Evolutionary conservation across 2,797 vertebrate genomes (phyloP).

Genomic region (Lates japonicus): DNA sequence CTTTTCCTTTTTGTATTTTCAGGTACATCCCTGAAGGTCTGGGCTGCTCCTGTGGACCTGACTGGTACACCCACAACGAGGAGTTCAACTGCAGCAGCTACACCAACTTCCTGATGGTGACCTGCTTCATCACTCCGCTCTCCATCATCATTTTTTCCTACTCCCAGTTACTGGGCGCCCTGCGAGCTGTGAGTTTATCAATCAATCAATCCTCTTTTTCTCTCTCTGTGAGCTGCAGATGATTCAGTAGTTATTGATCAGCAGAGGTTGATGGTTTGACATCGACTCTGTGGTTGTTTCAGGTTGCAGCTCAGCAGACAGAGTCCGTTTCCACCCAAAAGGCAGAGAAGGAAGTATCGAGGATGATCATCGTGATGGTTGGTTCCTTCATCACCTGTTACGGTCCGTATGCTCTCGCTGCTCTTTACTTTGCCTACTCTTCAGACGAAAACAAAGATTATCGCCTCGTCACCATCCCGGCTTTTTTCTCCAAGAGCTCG

Average conservation of each 20-base stretch:
- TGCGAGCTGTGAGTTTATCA: slow-evolving; percentile 54
- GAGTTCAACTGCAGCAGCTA: slow-evolving; percentile 86
- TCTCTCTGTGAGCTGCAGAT: no score
- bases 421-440: slow-evolving; percentile 60
- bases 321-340: slow-evolving; percentile 82
- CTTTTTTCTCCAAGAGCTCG: slow-evolving; percentile 78
- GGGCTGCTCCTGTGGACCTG: slow-evolving; percentile 89
- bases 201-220: background rate
- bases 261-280: no score
- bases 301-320: slow-evolving; percentile 79
- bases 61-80: slow-evolving; percentile 89
- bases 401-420: slow-evolving; percentile 59
- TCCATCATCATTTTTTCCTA: slow-evolving; percentile 66
- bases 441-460: slow-evolving; percentile 66
- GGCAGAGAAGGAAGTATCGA: slow-evolving; percentile 79
- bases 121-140: slow-evolving; percentile 77
- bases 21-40: slow-evolving; percentile 89
- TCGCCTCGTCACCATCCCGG: slow-evolving; percentile 71
- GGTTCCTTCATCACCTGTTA: slow-evolving; percentile 73
- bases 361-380: slow-evolving; percentile 81
- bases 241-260: no score
- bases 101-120: slow-evolving; percentile 87
- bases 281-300: background rate
- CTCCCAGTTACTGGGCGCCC: slow-evolving; percentile 53
- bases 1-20: background rate